Percentiles rank a stretch among this genome's conserved stretches.
These are phyloP conservation scores for Listronotus bonariensis DNA, from an alignment of 1,140 invertebrate genomes.

Conservation along the genomic window DNA sequence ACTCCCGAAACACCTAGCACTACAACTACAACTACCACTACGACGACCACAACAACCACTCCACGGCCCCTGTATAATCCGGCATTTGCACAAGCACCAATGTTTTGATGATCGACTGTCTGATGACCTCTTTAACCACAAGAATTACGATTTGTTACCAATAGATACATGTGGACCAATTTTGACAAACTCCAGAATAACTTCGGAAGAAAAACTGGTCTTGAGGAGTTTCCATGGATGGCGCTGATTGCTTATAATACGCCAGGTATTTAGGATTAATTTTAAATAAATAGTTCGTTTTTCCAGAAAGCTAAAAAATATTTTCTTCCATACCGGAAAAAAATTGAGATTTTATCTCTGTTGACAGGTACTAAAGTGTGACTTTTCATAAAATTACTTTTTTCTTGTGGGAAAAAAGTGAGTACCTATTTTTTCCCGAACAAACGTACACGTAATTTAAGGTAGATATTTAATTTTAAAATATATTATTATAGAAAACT, in stretches of 20 bases:
- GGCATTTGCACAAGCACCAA: neutral
- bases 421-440: too few species aligned
- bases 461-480: too few species aligned
- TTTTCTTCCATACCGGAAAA: too few species aligned
- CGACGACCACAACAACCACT: slow-evolving; percentile 4
- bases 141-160: slow-evolving; percentile 39
- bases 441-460: too few species aligned
- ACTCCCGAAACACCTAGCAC: too few species aligned
- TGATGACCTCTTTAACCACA: slow-evolving; percentile 31
- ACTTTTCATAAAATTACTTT: too few species aligned
- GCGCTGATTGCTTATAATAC: slow-evolving; percentile 57
- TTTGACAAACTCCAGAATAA: slow-evolving; percentile 53
- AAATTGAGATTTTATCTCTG: too few species aligned
- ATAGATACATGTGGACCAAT: slow-evolving; percentile 52
- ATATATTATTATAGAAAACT: too few species aligned
- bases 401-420: too few species aligned
- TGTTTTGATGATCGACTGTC: slow-evolving; percentile 3
- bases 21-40: neutral
- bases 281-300: too few species aligned
- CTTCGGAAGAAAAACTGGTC: slow-evolving; percentile 57
- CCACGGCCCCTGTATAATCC: slow-evolving; percentile 5
- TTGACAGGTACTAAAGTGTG: too few species aligned
- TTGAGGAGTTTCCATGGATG: slow-evolving; percentile 63
- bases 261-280: slow-evolving; percentile 4
- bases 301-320: too few species aligned